phyloP scores from a whole-genome alignment of 2,113 vertebrate genomes.

The Prolemur simus region DNA sequence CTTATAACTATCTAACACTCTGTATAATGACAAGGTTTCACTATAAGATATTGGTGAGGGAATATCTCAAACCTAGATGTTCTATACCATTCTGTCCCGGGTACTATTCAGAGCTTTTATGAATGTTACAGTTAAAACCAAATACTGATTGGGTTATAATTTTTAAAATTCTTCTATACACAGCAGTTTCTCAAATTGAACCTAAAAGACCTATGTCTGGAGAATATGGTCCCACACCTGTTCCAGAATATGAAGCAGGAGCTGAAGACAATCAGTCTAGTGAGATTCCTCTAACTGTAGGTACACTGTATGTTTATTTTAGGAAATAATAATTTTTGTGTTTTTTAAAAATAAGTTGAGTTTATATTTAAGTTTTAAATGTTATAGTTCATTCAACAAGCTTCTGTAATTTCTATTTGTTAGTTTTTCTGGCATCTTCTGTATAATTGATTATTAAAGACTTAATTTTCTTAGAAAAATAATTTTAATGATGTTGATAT shows the following conservation, averaged over 20 bases:
- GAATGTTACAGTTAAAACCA: background rate
- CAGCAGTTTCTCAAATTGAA: conserved; percentile 72
- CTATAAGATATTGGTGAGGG: background rate
- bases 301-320: conserved; percentile 53
- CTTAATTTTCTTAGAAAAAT: conserved; percentile 47
- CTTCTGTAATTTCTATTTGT: background rate
- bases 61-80: background rate
- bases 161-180: conserved; percentile 52
- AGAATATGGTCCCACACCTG: background rate
- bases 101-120: background rate
- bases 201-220: conserved; percentile 32
- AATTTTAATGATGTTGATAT: background rate
- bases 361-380: background rate
- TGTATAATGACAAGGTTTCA: background rate
- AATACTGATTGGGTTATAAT: background rate
- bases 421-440: conserved; percentile 20
- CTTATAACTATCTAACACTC: background rate
- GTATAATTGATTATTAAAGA: background rate
- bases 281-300: conserved; percentile 78
- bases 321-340: background rate
- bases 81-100: background rate
- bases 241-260: conserved; percentile 57
- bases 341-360: background rate
- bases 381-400: conserved; percentile 1
- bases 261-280: conserved; percentile 37